phyloP scores from a whole-genome alignment of 2,113 vertebrate species.

The Geococcyx californianus region DNA sequence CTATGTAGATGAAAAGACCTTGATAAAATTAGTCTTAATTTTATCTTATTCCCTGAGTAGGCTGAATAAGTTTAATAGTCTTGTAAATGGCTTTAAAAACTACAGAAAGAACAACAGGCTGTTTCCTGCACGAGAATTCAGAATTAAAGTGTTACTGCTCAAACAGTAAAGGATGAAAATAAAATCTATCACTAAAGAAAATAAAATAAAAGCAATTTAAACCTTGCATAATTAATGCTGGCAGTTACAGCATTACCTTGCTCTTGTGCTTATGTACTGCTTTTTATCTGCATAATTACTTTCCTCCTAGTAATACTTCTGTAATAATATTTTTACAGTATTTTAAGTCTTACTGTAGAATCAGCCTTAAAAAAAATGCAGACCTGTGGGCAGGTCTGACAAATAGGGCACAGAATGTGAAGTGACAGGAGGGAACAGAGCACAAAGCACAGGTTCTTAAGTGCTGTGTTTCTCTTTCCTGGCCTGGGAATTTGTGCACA shows the following conservation, averaged over 20 bases:
- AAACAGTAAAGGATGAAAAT: neutral
- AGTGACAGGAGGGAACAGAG: neutral
- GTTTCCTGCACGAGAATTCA: neutral
- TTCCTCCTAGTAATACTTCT: neutral
- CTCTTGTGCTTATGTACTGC: neutral
- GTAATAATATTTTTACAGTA: neutral
- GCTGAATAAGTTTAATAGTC: neutral
- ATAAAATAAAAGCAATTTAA: neutral
- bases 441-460: neutral
- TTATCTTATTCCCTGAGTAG: neutral
- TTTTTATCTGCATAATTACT: neutral
- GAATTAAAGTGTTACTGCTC: neutral
- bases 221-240: neutral
- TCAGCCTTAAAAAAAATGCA: neutral
- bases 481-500: neutral
- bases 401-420: neutral
- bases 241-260: neutral
- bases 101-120: neutral
- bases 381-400: neutral
- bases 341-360: neutral
- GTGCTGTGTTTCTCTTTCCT: neutral
- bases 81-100: neutral
- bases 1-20: neutral
- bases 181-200: neutral
- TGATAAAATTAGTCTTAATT: neutral